Evolutionary conservation across 1,140 invertebrate genomes (phyloP), one percentile per base, ranked within the genome.

Genomic region (Copidosoma floridanum): DNA sequence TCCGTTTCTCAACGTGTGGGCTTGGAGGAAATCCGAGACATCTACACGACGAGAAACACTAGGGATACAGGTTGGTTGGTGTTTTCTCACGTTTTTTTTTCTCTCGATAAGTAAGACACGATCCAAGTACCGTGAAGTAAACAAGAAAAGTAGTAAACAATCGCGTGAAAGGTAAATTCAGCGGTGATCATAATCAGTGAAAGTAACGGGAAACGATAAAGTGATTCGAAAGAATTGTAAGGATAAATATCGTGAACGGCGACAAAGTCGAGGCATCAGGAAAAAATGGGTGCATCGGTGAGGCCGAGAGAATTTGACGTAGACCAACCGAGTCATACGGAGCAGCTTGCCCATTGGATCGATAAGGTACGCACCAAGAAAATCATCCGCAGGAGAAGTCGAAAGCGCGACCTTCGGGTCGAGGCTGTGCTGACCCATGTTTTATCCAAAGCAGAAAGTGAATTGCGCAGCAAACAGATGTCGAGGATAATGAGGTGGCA

Each of bases 281-380:
- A 32, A 26, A 64, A 64, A 64, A 66, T 59, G 61, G 65, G 54
- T 16, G 60, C 61, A 12, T 53, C 47, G 1, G 21, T 57, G 23
- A 68, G 50, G 43, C 61, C 52, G 23, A 40, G 63, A 21, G 66
- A 68, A 35, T 53, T 65, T 26, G 68, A 73, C 8, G 11, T 52
- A 21, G 59, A 69, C 10, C 65, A 70, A 57, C 69, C 51, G 32
- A 70, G 71, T 37, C 65, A 69, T 4, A 76, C 73, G 18, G 76
- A 73, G 59, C 72, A 75, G 58, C 61, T 80, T 5, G 41, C 65
- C 10, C 72, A 72, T 57, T 83, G 82, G 82, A 83, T 83, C 44
- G 65, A 56, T 21, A 68, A 71, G 61, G 72, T 83, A 26, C 76
- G 79, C 53, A 58, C 63, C 26, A 83, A 83, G 68, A 82, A 80